Evolutionary conservation across 2,888 invertebrate genomes (phyloP), one percentile per base, ranked within the genome.

Genomic region (Eupeodes luniger): DNA sequence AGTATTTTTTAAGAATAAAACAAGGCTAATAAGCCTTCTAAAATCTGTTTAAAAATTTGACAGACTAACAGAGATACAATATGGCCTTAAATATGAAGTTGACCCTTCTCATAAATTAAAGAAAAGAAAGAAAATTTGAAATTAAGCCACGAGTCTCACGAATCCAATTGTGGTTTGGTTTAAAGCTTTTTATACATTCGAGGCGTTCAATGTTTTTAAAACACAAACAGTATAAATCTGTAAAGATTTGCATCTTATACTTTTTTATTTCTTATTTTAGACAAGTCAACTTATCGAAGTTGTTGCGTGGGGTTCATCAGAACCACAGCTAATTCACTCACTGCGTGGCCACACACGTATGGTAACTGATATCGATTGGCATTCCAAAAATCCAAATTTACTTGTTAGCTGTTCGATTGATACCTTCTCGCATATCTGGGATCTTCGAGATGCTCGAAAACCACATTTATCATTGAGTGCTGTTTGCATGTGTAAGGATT

Each of bases 351-450:
- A 98, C 91, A 98, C 98, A 0, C 94, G 98, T 89, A 96, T 97
- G 19, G 97, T 98, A 44, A 97, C 97, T 82, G 98, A 98, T 92
- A 95, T 99, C 77, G 98, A 98, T 93, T 99, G 99, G 97, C 98
- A 98, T 91, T 95, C 95, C 70, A 95, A 95, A 92, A 96, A 97
- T 92, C 95, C 96, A 2, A 96, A 96, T 92, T 93, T 96, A 66
- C 92, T 97, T 81, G 97, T 98, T 10, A 98, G 98, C 62, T 98
- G 98, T 92, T 98, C 98, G 5, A 97, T 98, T 76, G 99, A 99
- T 92, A 98, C 98, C 57, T 98, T 97, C 91, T 98, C 98, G 53
- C 97, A 98, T 92, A 95, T 99, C 80, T 99, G 99, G 99, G 99
- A 99, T 92, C 94, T 98, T 72, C 94, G 98, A 91, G 98, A 98